Evolutionary conservation across 2,797 vertebrate species (phyloP), one percentile per base, ranked within the genome.

Genomic region (Neomorphus geoffroyi): DNA sequence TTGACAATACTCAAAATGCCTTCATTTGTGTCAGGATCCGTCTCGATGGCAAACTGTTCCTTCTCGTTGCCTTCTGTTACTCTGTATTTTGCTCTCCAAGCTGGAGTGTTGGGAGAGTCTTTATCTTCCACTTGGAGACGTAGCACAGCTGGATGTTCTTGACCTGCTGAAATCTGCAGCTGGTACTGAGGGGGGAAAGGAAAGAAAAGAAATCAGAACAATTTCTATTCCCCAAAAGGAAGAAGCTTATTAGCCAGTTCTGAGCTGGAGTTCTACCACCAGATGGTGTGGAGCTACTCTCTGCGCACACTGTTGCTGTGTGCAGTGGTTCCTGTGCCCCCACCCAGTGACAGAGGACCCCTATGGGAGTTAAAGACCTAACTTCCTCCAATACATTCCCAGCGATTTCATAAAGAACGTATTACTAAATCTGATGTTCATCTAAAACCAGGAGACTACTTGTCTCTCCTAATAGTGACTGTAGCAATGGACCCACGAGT

Each of bases 1-100:
- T 99, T 97, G 67, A 98, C 64, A 28, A 99, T 75, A 28, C 80
- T 98, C 45, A 99, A 65, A 75, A 99, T 90, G 7, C 98, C 99
- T 28, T 98, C 98, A 16, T 98, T 99, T 70, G 98, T 99, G 19
- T 86, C 33, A 1, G 97, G 97, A 93, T 99, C 98, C 0, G 98
- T 98, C 56, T 86, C 79, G 53, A 99, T 86, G 66, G 96, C 89
- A 83, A 98, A 99, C 82, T 97, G 96, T 6, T 17, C 66, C 0
- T 96, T 96, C 41, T 98, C 97, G 5, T 99, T 98, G 46, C 98
- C 98, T n/a, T 80, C 56, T 4, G 95, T 17, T 60, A 98, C 96
- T 67, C 18, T 94, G 91, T 98, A 99, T 26, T 96, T 93, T 7
- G 97, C 98, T 57, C 58, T 96, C 98, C 98, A 99, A 7, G 92